Conservation (phyloP, 2,113 vertebrate genomes). For the Cariama cristata region DNA sequence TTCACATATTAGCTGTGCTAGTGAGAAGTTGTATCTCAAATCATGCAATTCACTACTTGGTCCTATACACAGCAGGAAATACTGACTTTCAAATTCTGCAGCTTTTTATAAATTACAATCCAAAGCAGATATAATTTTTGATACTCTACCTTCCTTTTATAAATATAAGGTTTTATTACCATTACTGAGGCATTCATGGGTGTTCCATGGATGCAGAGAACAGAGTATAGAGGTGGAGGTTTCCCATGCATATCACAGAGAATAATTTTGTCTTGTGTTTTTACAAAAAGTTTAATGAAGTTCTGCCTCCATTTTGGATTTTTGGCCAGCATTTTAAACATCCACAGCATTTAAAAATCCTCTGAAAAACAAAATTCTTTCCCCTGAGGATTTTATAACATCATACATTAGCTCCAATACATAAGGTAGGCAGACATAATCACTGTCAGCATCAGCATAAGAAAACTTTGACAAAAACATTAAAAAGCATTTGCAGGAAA, state of each 20-base stretch:
- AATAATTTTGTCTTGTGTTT: background rate
- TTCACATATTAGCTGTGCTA: background rate
- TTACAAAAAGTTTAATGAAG: background rate
- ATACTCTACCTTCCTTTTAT: background rate
- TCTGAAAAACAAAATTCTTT: background rate
- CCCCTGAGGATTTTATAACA: background rate
- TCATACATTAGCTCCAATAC: background rate
- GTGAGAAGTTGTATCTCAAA: background rate
- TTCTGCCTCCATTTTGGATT: background rate
- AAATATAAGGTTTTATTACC: background rate
- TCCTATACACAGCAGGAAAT: background rate
- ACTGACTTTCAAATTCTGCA: background rate
- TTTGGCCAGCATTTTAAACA: background rate
- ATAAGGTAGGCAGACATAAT: background rate
- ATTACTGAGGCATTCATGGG: background rate
- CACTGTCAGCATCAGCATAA: background rate
- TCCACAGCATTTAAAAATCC: background rate
- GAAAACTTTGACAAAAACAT: background rate
- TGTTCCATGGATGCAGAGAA: background rate
- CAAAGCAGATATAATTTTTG: background rate
- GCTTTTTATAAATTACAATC: background rate
- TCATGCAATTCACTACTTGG: background rate
- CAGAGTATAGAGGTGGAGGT: background rate
- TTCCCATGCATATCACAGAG: background rate
- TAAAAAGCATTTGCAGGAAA: background rate